phyloP scores from a whole-genome alignment of 2,888 invertebrate genomes.

The Luffia ferchaultella region DNA sequence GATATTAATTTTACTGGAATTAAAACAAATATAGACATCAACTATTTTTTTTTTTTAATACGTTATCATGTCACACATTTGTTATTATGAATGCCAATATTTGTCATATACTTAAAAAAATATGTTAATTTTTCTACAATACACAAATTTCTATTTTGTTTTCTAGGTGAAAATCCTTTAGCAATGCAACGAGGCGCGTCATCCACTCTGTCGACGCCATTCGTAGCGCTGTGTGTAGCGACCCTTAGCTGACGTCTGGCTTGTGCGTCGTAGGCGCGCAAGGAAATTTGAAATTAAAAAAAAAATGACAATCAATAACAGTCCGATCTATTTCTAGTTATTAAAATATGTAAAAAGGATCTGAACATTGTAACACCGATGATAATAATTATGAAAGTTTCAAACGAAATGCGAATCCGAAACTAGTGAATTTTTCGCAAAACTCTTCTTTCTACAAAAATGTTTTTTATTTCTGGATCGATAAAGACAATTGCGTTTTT shows the following conservation, averaged over 20 bases:
- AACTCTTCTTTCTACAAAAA: not conserved
- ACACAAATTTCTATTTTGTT: not conserved
- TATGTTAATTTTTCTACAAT: not conserved
- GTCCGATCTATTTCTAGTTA: not conserved
- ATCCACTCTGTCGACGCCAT: constrained; percentile 32
- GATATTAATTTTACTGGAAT: too few species aligned
- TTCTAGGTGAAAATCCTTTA: constrained; percentile 54
- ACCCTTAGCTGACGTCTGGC: constrained; percentile 50
- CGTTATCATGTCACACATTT: not conserved
- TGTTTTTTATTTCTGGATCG: not conserved
- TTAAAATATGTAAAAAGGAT: not conserved
- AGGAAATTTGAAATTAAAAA: constrained; percentile 11
- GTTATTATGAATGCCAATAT: not conserved
- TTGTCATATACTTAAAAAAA: not conserved
- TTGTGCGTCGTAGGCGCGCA: constrained; percentile 43
- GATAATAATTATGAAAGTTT: not conserved
- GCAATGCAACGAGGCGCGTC: constrained; percentile 59
- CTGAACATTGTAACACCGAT: not conserved
- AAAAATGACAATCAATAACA: not conserved
- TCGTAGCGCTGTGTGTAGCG: constrained; percentile 29
- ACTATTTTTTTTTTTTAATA: too few species aligned
- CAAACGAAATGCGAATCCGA: not conserved
- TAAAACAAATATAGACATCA: too few species aligned
- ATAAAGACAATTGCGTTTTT: not conserved
- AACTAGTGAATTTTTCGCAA: not conserved